Conservation (phyloP, 2,888 invertebrate species). For the Parnassius glacialis region DNA sequence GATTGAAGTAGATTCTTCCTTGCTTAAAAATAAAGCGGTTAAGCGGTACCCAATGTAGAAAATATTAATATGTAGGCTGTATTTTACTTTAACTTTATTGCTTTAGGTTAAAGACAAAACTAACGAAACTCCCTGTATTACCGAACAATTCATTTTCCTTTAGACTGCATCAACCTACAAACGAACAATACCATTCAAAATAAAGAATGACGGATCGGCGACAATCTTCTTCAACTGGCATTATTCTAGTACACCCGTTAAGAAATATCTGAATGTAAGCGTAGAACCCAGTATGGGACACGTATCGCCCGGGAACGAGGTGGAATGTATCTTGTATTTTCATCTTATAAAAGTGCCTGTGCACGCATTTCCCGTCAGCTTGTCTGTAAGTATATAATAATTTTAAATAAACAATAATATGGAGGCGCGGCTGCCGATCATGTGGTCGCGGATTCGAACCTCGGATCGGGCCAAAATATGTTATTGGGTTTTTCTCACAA, state of each 20-base stretch:
- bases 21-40: no score
- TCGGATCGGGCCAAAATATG: no score
- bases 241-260: conserved; percentile 52
- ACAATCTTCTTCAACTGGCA: conserved; percentile 70
- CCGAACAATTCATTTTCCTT: conserved; percentile 20
- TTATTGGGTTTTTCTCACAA: no score
- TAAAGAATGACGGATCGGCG: conserved; percentile 70
- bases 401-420: no score
- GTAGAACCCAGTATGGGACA: conserved; percentile 64
- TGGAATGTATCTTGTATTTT: conserved; percentile 59
- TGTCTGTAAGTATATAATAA: conserved; percentile 46
- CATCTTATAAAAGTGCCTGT: conserved; percentile 66
- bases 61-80: no score
- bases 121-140: background rate
- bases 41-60: no score
- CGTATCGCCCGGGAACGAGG: conserved; percentile 54
- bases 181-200: conserved; percentile 59
- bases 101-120: no score
- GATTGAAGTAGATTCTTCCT: no score
- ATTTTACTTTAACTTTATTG: no score
- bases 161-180: conserved; percentile 73
- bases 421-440: no score
- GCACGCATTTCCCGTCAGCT: conserved; percentile 57
- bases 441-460: no score
- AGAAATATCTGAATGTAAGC: conserved; percentile 59